Conservation (phyloP, 2,113 vertebrate species). For the Octodon degus region DNA sequence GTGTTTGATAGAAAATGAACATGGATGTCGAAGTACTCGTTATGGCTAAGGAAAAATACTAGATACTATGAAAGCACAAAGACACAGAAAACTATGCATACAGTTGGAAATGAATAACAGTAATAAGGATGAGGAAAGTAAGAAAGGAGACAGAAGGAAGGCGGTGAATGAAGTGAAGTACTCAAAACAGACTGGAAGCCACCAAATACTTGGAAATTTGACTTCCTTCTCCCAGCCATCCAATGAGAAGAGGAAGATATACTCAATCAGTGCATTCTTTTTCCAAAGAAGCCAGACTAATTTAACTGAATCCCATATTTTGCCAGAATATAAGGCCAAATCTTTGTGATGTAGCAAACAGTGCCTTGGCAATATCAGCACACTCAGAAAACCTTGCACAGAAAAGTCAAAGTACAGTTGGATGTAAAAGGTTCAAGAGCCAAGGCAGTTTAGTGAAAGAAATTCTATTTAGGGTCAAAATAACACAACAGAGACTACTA, state of each 20-base stretch:
- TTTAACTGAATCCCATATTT: neutral
- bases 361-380: no score
- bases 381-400: neutral
- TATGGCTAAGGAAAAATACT: neutral
- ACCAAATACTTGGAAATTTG: neutral
- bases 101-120: neutral
- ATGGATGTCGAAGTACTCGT: rapidly evolving
- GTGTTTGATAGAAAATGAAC: no score
- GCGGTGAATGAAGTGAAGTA: no score
- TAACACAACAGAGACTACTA: neutral
- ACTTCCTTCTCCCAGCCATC: no score
- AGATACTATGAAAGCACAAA: neutral
- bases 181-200: rapidly evolving
- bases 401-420: neutral
- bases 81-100: neutral
- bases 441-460: neutral
- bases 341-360: neutral
- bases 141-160: neutral
- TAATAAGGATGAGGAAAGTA: rapidly evolving
- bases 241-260: neutral
- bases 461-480: neutral
- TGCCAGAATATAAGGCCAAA: rapidly evolving
- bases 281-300: neutral
- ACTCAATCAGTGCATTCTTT: neutral
- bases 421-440: rapidly evolving